Evolutionary conservation across 2,113 vertebrate genomes (phyloP), one percentile per base, ranked within the genome.

Genomic region (Micronycteris hirsuta): DNA sequence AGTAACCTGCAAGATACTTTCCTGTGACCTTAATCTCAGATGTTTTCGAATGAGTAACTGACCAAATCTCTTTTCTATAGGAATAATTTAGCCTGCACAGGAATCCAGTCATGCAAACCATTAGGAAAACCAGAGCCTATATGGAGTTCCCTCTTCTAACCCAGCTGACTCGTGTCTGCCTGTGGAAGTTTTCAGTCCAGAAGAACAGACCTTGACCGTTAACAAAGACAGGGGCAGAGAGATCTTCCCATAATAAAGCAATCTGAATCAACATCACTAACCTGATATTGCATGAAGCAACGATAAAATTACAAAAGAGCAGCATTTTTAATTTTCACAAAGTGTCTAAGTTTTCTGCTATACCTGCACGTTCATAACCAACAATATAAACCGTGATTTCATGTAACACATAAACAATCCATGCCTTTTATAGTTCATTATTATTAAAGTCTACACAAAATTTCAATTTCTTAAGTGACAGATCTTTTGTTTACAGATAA

Each of bases 221-320:
- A 98, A 96, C 98, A 98, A 98, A 98, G 98, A 99, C 98, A 98
- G 98, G 98, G 98, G 98, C 98, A 98, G 98, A 98, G 97, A 98
- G 98, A 98, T 98, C 98, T 96, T 98, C 98, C 98, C 98, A 82
- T 98, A 98, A 96, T 97, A 98, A 98, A 98, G 98, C 98, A 97
- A 99, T 98, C 98, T 52, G 97, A 98, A 98, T 98, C 98, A 98
- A 98, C 98, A 98, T 98, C 98, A 98, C 98, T 98, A 98, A 99
- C 98, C 98, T 96, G 98, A 98, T 99, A 99, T 96, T 99, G 99
- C 99, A 99, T 99, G 99, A 99, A 98, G 98, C 98, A 97, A 98
- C 63, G 71, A 97, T 98, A 98, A 98, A 99, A 98, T 98, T 98
- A 98, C 98, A 98, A 97, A 83, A 98, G 97, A 98, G 98, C 98